Evolutionary conservation across 2,113 vertebrate genomes (phyloP), one percentile per base, ranked within the genome.

Genomic region (Clarias magur): DNA sequence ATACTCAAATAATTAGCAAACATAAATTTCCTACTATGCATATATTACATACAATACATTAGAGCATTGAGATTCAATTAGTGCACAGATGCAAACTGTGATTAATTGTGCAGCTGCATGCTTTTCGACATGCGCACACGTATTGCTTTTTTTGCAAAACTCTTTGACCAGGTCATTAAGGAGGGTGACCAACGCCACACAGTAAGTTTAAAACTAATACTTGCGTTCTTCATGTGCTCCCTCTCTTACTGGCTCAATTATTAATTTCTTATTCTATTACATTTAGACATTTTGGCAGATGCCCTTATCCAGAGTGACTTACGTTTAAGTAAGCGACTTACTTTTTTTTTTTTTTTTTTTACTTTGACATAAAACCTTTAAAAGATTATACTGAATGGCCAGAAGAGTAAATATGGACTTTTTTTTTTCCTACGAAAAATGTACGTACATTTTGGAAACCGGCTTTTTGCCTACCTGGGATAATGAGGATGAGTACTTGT

Each of bases 401-500:
- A 54, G 17, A 27, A 15, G 10, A 25, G 8, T 56, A 79, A 57
- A 57, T 30, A 16, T 54, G 2, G 0, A 42, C 4, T 38, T 38
- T 38, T 38, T 38, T 38, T 38, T 38, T 3, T 3, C 48, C 63
- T 27, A 17, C 0, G 30, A 42, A 76, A 12, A 53, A 38, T 65
- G 11, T 67, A 63, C 1, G 9, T 23, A 82, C 9, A 80, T 27
- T 34, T 34, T 34, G 17, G 3, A 60, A 42, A 82, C 8, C 13
- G 78, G 54, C 54, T 11, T 62, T 70, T 63, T 70, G 57, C 90
- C 87, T 90, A 95, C 95, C 95, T 93, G 95, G 95, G 88, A 96
- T 94, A 86, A 96, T 75, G 15, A 96, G 93, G 79, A 96, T 90
- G 60, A 96, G 93, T 11, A 91, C 38, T 56, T 90, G 91, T 63